These are phyloP conservation scores for Argynnis bischoffii DNA, from an alignment of 2,888 invertebrate species.

Conservation along the genomic window DNA sequence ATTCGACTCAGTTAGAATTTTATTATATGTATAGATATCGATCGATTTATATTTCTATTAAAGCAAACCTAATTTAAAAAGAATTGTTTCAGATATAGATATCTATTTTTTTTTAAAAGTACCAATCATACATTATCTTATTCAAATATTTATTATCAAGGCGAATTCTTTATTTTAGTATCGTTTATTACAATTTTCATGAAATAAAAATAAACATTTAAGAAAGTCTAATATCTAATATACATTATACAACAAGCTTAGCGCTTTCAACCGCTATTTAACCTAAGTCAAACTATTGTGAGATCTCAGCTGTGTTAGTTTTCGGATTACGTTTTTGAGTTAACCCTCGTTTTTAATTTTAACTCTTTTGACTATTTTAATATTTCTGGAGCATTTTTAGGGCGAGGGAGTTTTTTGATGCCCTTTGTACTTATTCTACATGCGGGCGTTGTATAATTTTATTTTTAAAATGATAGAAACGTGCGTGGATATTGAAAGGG, in stretches of 20 bases:
- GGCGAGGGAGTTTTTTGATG: slow-evolving; percentile 63
- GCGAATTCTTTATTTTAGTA: not conserved
- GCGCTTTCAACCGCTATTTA: slow-evolving; percentile 19
- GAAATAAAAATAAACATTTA: too few species aligned
- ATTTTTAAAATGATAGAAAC: slow-evolving; percentile 47
- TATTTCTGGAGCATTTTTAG: slow-evolving; percentile 73
- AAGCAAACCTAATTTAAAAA: too few species aligned
- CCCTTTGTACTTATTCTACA: slow-evolving; percentile 51
- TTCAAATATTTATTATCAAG: not conserved
- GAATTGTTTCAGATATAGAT: too few species aligned
- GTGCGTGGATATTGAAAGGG: slow-evolving; percentile 51
- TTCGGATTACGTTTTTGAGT: slow-evolving; percentile 69
- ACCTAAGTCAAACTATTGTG: slow-evolving; percentile 40
- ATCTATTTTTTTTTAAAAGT: too few species aligned
- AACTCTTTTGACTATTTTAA: slow-evolving; percentile 82
- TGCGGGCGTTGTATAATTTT: slow-evolving; percentile 62
- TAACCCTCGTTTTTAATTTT: slow-evolving; percentile 77
- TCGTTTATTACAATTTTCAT: not conserved
- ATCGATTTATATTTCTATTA: too few species aligned
- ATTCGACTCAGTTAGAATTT: too few species aligned
- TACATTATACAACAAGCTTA: not conserved
- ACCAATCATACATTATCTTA: too few species aligned
- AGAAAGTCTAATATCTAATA: not conserved
- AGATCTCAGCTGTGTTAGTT: slow-evolving; percentile 77
- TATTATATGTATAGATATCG: too few species aligned